phyloP scores from a whole-genome alignment of 2,888 invertebrate species.

The Drosophila tanythrix region DNA sequence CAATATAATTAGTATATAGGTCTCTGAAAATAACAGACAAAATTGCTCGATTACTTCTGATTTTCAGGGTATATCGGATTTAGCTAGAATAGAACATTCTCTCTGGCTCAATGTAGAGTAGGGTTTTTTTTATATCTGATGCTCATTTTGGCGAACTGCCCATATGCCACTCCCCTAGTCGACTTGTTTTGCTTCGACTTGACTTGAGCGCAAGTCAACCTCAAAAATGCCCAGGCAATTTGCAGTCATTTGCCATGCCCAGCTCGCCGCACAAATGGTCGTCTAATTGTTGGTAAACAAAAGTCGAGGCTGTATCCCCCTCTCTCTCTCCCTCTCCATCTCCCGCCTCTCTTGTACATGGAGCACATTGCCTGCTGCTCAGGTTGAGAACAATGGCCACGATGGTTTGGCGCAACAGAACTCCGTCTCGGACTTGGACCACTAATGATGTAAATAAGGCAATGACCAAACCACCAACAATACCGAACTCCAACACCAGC shows the following conservation, averaged over 20 bases:
- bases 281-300: slow-evolving; percentile 79
- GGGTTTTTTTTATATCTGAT: slow-evolving; percentile 15
- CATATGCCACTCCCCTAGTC: slow-evolving; percentile 35
- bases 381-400: slow-evolving; percentile 34
- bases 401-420: slow-evolving; percentile 65
- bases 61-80: slow-evolving; percentile 1
- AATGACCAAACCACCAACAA: slow-evolving; percentile 31
- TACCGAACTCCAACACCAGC: slow-evolving; percentile 5
- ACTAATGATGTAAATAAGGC: slow-evolving; percentile 78
- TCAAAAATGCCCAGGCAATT: slow-evolving; percentile 71
- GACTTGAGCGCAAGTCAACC: slow-evolving; percentile 45
- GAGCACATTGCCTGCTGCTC: slow-evolving; percentile 6
- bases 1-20: not conserved
- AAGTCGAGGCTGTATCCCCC: slow-evolving; percentile 41
- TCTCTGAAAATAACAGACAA: not conserved
- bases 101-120: not conserved
- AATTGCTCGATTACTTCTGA: not conserved
- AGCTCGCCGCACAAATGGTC: slow-evolving; percentile 51
- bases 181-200: slow-evolving; percentile 4
- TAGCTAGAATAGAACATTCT: not conserved
- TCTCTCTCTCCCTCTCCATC: not conserved
- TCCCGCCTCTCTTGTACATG: too few species aligned
- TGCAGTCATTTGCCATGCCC: slow-evolving; percentile 75
- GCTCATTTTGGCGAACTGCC: slow-evolving; percentile 47
- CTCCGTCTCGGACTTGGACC: slow-evolving; percentile 47